Percentiles rank a stretch among this genome's conserved stretches.
Evolutionary conservation across 2,797 vertebrate species (phyloP).

Genomic region (Semaprochilodus insignis): DNA sequence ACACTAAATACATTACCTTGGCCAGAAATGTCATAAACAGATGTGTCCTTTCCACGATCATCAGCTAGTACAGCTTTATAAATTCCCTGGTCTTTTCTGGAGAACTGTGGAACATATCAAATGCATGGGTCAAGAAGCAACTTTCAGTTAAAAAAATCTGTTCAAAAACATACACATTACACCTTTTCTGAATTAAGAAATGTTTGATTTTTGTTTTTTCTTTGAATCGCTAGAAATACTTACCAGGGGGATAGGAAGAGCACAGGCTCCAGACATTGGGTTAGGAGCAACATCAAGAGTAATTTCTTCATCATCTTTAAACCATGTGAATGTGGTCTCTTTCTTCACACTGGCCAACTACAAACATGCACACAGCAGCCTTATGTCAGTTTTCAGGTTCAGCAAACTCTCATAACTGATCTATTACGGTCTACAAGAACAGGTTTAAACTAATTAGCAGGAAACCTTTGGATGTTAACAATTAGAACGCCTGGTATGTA

Average conservation of each 20-base stretch:
- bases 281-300: conserved; percentile 80
- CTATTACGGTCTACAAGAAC: background rate
- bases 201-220: background rate
- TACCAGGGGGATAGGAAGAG: conserved; percentile 89
- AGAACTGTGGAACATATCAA: conserved; percentile 77
- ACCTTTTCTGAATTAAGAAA: background rate
- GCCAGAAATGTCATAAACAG: conserved; percentile 87
- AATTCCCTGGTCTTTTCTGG: conserved; percentile 92
- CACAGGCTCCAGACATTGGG: conserved; percentile 83
- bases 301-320: conserved; percentile 88
- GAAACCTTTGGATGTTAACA: too few species aligned
- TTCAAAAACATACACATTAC: too few species aligned
- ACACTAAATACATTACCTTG: conserved; percentile 77
- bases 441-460: too few species aligned
- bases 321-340: conserved; percentile 92
- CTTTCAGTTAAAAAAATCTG: background rate
- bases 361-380: background rate
- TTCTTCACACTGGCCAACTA: conserved; percentile 95
- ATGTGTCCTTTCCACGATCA: conserved; percentile 91
- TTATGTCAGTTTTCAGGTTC: background rate
- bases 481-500: too few species aligned
- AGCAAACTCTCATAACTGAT: background rate
- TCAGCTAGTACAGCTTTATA: conserved; percentile 91
- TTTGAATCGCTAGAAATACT: background rate
- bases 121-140: background rate